Evolutionary conservation across 1,140 invertebrate species (phyloP).

Genomic region (Pteromalus puparum): DNA sequence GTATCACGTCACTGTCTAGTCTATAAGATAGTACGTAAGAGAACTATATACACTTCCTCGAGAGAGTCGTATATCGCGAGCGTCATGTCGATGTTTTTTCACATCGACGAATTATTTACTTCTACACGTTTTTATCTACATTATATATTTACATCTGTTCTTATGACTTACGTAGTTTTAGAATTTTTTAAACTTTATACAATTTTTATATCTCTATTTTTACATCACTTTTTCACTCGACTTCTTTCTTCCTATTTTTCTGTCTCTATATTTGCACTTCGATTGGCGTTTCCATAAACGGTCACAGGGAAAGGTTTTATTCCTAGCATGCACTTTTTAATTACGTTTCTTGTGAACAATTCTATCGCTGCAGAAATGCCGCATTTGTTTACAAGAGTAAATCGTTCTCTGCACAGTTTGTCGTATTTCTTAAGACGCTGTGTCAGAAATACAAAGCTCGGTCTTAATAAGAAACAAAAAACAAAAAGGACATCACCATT

Average conservation of each 20-base stretch:
- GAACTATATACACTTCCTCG: not conserved
- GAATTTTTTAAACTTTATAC: constrained; percentile 14
- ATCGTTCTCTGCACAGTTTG: not conserved
- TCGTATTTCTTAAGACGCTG: constrained; percentile 1
- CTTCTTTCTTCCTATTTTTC: not conserved
- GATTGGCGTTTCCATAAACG: constrained; percentile 41
- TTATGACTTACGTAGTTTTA: not conserved
- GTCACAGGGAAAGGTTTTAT: constrained; percentile 38
- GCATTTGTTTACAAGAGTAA: constrained; percentile 32
- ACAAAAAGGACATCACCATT: not conserved
- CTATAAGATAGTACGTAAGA: not conserved
- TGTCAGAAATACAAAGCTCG: not conserved
- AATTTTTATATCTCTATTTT: constrained; percentile 24
- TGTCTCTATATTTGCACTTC: constrained; percentile 31
- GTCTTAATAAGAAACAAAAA: constrained; percentile 21
- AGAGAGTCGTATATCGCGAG: not conserved
- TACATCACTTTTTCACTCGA: not conserved
- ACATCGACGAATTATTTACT: not conserved
- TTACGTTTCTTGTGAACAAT: constrained; percentile 39
- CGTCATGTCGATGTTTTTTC: not conserved
- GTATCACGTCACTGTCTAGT: constrained; percentile 13
- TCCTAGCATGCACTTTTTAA: constrained; percentile 39
- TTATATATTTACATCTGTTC: not conserved
- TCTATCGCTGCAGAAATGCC: not conserved
- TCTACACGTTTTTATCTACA: not conserved